Percentiles rank a stretch among this genome's conserved stretches.
These are phyloP conservation scores for Formica aserva DNA, from an alignment of 2,888 invertebrate genomes.

Conservation along the genomic window DNA sequence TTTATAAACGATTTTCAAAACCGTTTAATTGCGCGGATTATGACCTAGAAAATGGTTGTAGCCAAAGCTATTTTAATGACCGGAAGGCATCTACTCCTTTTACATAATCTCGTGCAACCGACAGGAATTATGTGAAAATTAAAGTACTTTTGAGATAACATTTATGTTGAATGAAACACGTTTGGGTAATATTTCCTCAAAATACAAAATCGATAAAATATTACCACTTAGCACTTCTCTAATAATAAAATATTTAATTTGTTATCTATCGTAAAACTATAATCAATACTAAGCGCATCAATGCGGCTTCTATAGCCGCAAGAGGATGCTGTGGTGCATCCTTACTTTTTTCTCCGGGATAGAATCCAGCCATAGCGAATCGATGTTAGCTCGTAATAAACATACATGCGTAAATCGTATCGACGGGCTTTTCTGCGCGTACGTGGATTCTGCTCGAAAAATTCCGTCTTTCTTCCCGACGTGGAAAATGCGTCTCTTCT, in stretches of 20 bases:
- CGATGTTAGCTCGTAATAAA: not conserved
- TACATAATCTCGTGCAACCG: conserved; percentile 30
- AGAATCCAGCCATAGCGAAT: not conserved
- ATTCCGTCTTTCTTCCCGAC: not conserved
- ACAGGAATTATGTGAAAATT: not conserved
- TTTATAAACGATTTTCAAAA: conserved; percentile 29
- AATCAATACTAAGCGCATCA: not conserved
- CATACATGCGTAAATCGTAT: not conserved
- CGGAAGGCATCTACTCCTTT: conserved; percentile 14
- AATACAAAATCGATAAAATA: not conserved
- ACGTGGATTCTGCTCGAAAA: not conserved
- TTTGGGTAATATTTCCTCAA: not conserved
- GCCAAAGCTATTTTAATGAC: conserved; percentile 46
- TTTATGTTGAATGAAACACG: not conserved
- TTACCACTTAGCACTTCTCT: too few species aligned
- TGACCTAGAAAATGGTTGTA: conserved; percentile 34
- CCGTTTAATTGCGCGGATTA: conserved; percentile 41
- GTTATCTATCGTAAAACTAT: not conserved
- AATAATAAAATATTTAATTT: not conserved
- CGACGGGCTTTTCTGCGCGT: conserved; percentile 2
- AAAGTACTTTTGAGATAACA: not conserved
- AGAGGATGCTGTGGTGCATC: not conserved
- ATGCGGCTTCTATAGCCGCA: conserved; percentile 8
- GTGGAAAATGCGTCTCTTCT: conserved; percentile 48
- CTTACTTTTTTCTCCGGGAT: not conserved